A percentile compares a stretch with the other conserved stretches of the same genome.
phyloP scores from a whole-genome alignment of 2,113 vertebrate species.

The Misgurnus anguillicaudatus region DNA sequence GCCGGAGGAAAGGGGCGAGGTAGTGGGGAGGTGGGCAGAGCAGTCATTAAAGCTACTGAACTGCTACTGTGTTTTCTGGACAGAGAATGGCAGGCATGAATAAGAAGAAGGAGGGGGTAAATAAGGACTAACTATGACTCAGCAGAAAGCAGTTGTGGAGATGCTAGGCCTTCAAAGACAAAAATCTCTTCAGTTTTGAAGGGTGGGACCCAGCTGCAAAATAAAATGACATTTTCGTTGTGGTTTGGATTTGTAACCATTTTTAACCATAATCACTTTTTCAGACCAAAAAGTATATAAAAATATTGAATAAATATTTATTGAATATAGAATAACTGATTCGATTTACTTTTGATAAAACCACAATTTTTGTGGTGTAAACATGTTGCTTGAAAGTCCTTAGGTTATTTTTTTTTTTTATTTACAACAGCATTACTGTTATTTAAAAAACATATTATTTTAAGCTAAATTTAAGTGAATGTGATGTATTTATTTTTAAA shows the following conservation, averaged over 20 bases:
- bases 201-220: neutral
- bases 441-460: no score
- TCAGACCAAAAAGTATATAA: no score
- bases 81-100: conserved; percentile 52
- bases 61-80: conserved; percentile 63
- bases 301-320: no score
- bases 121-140: conserved; percentile 56
- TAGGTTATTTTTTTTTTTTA: no score
- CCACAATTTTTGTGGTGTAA: no score
- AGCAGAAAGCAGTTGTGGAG: conserved; percentile 27
- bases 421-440: no score
- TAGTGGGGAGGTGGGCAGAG: conserved; percentile 18
- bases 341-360: no score
- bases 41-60: conserved; percentile 65
- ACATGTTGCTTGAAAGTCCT: no score
- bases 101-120: conserved; percentile 48
- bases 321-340: no score
- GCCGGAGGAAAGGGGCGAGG: neutral
- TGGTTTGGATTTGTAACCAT: neutral
- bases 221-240: neutral
- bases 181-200: conserved; percentile 35
- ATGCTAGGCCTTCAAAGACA: neutral
- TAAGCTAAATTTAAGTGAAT: no score
- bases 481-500: no score
- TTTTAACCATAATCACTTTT: neutral